Conservation (phyloP, 2,113 vertebrate genomes). For the Ageneiosus marmoratus region DNA sequence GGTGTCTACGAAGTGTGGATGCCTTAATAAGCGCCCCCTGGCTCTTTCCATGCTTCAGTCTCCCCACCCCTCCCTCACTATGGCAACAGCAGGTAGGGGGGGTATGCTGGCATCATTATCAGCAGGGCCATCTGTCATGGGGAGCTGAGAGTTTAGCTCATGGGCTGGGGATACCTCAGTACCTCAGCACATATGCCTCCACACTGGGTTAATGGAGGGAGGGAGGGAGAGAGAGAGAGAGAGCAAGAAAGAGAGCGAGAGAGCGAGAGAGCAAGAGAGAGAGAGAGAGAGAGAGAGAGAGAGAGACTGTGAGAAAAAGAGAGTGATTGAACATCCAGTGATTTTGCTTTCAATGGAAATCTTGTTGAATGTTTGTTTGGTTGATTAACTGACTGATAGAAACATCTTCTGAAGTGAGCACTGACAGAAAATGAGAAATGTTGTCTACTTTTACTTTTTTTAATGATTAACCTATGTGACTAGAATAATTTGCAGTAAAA, state of each 20-base stretch:
- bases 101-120: conserved; percentile 79
- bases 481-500: neutral
- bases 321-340: conserved; percentile 19
- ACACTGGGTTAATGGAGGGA: conserved; percentile 33
- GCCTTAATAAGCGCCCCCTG: conserved; percentile 52
- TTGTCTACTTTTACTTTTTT: neutral
- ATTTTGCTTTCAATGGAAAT: conserved; percentile 17
- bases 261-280: conserved; percentile 14
- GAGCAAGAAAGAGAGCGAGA: conserved; percentile 26
- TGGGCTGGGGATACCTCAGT: conserved; percentile 38
- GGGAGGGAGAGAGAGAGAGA: conserved; percentile 26
- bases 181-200: conserved; percentile 51
- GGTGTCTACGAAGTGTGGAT: conserved; percentile 51
- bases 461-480: neutral
- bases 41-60: conserved; percentile 61
- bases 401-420: neutral
- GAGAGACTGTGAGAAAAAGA: conserved; percentile 35
- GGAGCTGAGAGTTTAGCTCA: conserved; percentile 61
- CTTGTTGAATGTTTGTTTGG: conserved; percentile 35
- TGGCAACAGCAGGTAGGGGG: conserved; percentile 75
- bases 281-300: too few species aligned
- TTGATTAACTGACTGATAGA: conserved; percentile 44
- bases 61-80: conserved; percentile 67
- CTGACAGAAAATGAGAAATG: neutral
- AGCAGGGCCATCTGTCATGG: conserved; percentile 83